Conservation (phyloP, 1,140 invertebrate genomes). For the Drosophila kohkoa region DNA sequence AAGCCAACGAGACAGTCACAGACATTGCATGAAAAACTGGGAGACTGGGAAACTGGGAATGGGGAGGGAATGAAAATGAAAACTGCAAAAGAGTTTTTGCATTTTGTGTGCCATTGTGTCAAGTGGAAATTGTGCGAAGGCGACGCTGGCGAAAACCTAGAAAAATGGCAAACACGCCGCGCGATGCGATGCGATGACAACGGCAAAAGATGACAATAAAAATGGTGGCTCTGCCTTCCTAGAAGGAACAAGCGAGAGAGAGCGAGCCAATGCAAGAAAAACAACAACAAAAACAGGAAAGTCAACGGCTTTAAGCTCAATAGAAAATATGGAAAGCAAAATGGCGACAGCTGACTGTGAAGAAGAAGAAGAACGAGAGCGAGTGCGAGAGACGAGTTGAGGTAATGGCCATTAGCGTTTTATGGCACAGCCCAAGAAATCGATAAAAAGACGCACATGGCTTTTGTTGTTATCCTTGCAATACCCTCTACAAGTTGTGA, state of each 20-base stretch:
- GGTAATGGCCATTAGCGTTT: constrained; percentile 73
- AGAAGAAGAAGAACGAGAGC: background rate
- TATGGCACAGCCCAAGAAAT: constrained; percentile 73
- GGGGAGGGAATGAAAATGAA: background rate
- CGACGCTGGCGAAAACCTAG: constrained; percentile 54
- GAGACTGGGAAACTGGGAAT: background rate
- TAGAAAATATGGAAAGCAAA: constrained; percentile 75
- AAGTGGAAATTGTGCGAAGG: constrained; percentile 76
- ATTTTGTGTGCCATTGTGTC: constrained; percentile 82
- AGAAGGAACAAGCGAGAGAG: background rate
- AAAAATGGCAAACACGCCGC: constrained; percentile 70
- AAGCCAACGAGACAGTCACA: constrained; percentile 24
- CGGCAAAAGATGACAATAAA: constrained; percentile 78
- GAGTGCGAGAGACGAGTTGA: constrained; percentile 15
- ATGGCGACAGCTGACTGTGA: constrained; percentile 57
- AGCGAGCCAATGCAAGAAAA: constrained; percentile 8
- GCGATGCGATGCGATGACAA: constrained; percentile 52
- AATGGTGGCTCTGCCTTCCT: constrained; percentile 59
- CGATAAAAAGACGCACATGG: constrained; percentile 59
- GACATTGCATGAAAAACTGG: background rate
- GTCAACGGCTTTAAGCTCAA: constrained; percentile 74
- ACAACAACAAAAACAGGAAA: constrained; percentile 27
- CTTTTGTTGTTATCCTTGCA: constrained; percentile 29
- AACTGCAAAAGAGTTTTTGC: constrained; percentile 66
- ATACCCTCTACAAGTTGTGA: background rate